Base-by-base conservation (phyloP, 2,113 vertebrate genomes). In the Acanthisitta chloris region DNA sequence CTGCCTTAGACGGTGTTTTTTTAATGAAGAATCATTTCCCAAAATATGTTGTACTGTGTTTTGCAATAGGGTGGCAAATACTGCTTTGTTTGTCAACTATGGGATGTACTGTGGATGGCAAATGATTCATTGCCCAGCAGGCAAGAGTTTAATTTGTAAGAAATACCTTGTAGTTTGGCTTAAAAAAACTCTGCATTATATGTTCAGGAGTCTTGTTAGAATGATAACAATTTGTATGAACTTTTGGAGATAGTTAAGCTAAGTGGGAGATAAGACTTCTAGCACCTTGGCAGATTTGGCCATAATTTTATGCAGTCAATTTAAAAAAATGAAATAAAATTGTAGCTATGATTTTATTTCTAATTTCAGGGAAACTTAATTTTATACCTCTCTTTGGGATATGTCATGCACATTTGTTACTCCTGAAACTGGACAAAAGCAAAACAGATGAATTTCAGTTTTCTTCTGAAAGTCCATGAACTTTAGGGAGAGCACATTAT, bases 11-110 rank as follows among this genome's bases (percentile, higher is more conserved):
- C 0, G 0, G 6, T 87, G 70, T 81, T 91, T 64, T 61, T 61
- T 89, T 48, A 89, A 61, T 76, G 78, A 89, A 87, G n/a, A 91
- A 59, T 87, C 23, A 17, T 91, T 95, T 97, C 84, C 81, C 42
- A 76, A 95, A 91, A 87, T 91, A 89, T 0, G 4, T 38, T 12
- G 34, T 51, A 14, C 70, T 26, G 1, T 81, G 57, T 91, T 96
- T 96, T 87, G 84, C 90, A 91, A 52, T 11, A 85, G 40, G 31
- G 31, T 79, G 40, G 77, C 36, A 92, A 95, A 67, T 74, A 24
- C 40, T 76, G 40, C 86, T 86, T 93, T 92, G 52, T 87, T 82
- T 94, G 52, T 92, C 86, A 86, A 2, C 69, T 61, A 2, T 70
- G 72, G 64, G 67, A 46, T 19, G 61, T 91, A 24, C 48, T 48